These are phyloP conservation scores for Lobophora halterata DNA, from an alignment of 2,888 invertebrate species.

Conservation along the genomic window DNA sequence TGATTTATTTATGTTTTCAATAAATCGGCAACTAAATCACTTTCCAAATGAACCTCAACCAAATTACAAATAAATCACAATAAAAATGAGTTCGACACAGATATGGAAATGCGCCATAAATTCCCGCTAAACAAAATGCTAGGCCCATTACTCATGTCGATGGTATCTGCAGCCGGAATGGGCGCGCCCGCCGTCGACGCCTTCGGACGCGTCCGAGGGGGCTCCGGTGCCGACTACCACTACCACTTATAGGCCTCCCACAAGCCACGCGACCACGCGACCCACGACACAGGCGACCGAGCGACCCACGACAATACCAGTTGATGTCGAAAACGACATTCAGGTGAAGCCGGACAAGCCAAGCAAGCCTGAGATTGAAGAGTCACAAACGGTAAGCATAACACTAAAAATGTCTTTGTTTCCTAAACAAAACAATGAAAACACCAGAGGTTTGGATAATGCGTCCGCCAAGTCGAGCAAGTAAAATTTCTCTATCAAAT, in stretches of 20 bases:
- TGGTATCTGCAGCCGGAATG: slow-evolving; percentile 85
- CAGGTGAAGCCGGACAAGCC: neutral
- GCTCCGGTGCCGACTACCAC: slow-evolving; percentile 51
- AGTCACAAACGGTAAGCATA: too few relatives aligned
- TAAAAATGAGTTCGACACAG: slow-evolving; percentile 33
- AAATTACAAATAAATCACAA: slow-evolving; percentile 30
- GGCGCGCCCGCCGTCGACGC: slow-evolving; percentile 89
- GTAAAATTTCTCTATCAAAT: too few relatives aligned
- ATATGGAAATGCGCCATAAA: slow-evolving; percentile 42
- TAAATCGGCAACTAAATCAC: too few relatives aligned
- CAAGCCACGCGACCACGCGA: slow-evolving; percentile 33
- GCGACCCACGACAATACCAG: slow-evolving; percentile 36
- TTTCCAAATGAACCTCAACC: neutral
- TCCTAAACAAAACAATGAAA: slow-evolving; percentile 31
- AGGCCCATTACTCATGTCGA: slow-evolving; percentile 45
- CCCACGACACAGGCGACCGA: slow-evolving; percentile 35
- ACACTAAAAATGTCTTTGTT: too few relatives aligned
- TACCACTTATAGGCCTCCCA: slow-evolving; percentile 42
- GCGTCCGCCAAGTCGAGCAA: too few relatives aligned
- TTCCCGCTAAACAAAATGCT: slow-evolving; percentile 41
- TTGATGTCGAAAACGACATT: neutral
- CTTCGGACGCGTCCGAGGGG: slow-evolving; percentile 76
- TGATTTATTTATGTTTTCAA: too few relatives aligned
- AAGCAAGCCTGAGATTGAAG: slow-evolving; percentile 31
- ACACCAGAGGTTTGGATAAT: slow-evolving; percentile 43